These are phyloP conservation scores for Sinohyriopsis cumingii DNA, from an alignment of 2,888 invertebrate genomes.

Conservation along the genomic window DNA sequence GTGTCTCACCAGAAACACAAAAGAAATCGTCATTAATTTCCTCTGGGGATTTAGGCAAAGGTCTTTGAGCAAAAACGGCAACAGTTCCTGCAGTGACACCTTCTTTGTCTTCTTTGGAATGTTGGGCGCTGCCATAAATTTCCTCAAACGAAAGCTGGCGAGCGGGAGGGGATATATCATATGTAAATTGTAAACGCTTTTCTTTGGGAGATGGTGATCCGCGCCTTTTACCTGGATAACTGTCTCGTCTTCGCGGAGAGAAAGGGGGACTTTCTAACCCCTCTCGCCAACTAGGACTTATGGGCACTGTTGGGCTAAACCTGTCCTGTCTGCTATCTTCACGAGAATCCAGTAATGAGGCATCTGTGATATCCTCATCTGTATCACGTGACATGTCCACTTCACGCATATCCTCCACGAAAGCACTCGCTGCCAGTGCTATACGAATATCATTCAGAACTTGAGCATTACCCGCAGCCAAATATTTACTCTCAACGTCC, in stretches of 20 bases:
- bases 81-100: slow-evolving; percentile 11
- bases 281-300: slow-evolving; percentile 69
- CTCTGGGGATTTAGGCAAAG: slow-evolving; percentile 57
- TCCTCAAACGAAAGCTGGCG: slow-evolving; percentile 57
- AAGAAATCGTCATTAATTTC: slow-evolving; percentile 47
- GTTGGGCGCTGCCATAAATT: slow-evolving; percentile 29
- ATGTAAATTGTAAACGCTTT: slow-evolving; percentile 59
- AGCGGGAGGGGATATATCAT: slow-evolving; percentile 61
- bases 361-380: slow-evolving; percentile 41
- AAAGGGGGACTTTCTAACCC: slow-evolving; percentile 65
- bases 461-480: slow-evolving; percentile 22
- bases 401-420: slow-evolving; percentile 50
- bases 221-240: slow-evolving; percentile 63
- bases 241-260: slow-evolving; percentile 61
- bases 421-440: slow-evolving; percentile 48
- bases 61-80: slow-evolving; percentile 45
- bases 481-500: slow-evolving; percentile 44
- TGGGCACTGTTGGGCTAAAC: slow-evolving; percentile 62
- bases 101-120: slow-evolving; percentile 19
- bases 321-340: slow-evolving; percentile 27
- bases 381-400: slow-evolving; percentile 43
- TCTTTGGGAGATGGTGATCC: slow-evolving; percentile 64
- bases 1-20: slow-evolving; percentile 44
- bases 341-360: slow-evolving; percentile 24
- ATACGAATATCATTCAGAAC: slow-evolving; percentile 43